phyloP scores from a whole-genome alignment of 2,888 invertebrate species.

The Drosophila mayaguana region DNA sequence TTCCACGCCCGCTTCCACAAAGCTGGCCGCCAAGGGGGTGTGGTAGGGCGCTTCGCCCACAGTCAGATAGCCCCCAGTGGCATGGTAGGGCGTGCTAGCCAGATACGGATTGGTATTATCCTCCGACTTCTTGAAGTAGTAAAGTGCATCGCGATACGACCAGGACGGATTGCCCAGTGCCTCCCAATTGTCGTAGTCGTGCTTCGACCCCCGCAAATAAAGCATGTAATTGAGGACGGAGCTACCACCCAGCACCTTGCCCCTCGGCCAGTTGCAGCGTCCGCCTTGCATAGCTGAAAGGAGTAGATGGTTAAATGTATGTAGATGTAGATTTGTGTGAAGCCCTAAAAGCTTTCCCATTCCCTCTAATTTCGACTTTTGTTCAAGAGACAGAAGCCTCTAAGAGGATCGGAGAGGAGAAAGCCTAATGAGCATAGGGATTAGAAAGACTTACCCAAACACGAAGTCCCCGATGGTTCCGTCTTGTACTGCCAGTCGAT shows the following conservation, averaged over 20 bases:
- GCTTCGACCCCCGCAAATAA: slow-evolving; percentile 94
- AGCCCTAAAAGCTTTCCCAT: background rate
- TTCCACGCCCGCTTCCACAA: slow-evolving; percentile 93
- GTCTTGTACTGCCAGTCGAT: slow-evolving; percentile 97
- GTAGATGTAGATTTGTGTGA: background rate
- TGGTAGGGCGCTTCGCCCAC: slow-evolving; percentile 94
- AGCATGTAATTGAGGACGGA: slow-evolving; percentile 96
- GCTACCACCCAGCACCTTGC: slow-evolving; percentile 96
- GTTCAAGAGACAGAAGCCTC: too few relatives aligned
- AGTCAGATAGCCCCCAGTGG: slow-evolving; percentile 92
- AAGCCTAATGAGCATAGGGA: background rate
- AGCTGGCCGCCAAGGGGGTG: slow-evolving; percentile 92
- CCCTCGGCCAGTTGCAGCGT: slow-evolving; percentile 96
- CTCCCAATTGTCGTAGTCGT: slow-evolving; percentile 96
- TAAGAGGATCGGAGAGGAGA: background rate
- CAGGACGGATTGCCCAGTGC: slow-evolving; percentile 94
- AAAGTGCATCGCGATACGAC: slow-evolving; percentile 91
- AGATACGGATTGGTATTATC: slow-evolving; percentile 95
- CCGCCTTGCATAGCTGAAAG: slow-evolving; percentile 92
- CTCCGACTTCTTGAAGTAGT: slow-evolving; percentile 96
- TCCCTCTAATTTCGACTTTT: background rate
- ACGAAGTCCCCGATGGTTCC: slow-evolving; percentile 93
- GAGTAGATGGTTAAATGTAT: background rate
- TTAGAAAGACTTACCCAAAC: slow-evolving; percentile 88
- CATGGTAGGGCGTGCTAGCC: slow-evolving; percentile 91